These are phyloP conservation scores for Cisticola juncidis DNA, from an alignment of 2,113 vertebrate genomes.

Conservation along the genomic window DNA sequence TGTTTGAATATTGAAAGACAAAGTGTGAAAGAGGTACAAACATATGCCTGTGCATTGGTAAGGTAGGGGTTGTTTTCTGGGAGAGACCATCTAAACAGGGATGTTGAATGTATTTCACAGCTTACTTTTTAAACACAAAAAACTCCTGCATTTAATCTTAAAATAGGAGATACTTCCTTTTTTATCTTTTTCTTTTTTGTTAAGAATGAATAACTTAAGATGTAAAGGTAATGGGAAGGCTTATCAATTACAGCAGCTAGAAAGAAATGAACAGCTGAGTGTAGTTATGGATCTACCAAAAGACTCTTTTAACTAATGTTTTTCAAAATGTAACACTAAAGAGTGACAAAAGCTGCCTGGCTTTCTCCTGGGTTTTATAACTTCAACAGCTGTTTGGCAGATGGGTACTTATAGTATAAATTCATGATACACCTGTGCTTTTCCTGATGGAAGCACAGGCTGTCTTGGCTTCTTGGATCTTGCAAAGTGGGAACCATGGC, in stretches of 20 bases:
- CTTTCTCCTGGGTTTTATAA: not conserved
- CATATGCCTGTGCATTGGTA: not conserved
- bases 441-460: not conserved
- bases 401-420: not conserved
- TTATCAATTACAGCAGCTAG: not conserved
- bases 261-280: not conserved
- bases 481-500: fast-evolving
- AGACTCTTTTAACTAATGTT: not conserved
- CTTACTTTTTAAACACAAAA: not conserved
- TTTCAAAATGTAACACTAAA: not conserved
- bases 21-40: not conserved
- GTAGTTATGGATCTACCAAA: not conserved
- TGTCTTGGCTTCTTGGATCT: not conserved
- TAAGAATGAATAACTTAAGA: not conserved
- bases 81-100: not conserved
- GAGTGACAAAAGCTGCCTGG: not conserved
- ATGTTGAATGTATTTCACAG: not conserved
- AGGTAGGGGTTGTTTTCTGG: not conserved
- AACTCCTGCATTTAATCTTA: not conserved
- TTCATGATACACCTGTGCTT: not conserved
- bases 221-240: not conserved
- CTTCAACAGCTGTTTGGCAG: not conserved
- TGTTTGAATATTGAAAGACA: not conserved
- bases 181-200: not conserved
- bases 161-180: not conserved